phyloP scores from a whole-genome alignment of 2,113 vertebrate species.

The Alces alces region DNA sequence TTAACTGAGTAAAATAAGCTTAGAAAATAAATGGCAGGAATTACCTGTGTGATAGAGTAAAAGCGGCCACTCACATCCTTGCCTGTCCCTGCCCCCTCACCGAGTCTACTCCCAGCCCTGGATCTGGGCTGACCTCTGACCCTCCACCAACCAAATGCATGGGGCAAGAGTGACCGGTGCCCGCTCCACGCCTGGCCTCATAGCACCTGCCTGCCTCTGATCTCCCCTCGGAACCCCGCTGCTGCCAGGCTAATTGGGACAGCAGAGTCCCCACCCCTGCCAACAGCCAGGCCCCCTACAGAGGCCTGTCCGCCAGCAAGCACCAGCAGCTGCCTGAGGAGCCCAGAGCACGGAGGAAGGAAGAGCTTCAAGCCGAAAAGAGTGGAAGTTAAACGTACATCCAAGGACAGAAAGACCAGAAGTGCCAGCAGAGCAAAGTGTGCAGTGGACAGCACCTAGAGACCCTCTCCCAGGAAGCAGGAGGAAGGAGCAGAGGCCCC shows the following conservation, averaged over 20 bases:
- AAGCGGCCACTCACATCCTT: accelerated
- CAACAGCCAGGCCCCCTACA: neutral
- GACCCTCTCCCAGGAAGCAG: accelerated
- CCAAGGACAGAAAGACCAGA: neutral
- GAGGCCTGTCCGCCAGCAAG: neutral
- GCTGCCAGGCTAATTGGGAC: neutral
- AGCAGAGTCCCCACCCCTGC: neutral
- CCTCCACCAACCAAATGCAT: neutral
- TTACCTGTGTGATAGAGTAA: neutral
- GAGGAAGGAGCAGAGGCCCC: neutral
- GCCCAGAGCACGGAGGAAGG: neutral
- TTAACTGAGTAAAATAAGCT: too few species aligned
- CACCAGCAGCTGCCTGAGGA: neutral
- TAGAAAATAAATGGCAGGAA: neutral
- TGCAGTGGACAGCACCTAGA: accelerated
- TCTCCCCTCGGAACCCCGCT: neutral
- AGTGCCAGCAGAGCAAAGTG: neutral
- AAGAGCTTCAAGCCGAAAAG: neutral
- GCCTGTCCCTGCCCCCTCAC: neutral
- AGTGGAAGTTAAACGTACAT: accelerated
- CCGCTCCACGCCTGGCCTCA: neutral
- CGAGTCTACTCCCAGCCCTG: neutral
- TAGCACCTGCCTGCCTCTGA: neutral
- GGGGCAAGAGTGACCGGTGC: accelerated
- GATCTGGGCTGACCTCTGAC: neutral